Percentiles rank a stretch among this genome's conserved stretches.
Conservation (phyloP, 2,113 vertebrate species). For the Ammospiza nelsoni region DNA sequence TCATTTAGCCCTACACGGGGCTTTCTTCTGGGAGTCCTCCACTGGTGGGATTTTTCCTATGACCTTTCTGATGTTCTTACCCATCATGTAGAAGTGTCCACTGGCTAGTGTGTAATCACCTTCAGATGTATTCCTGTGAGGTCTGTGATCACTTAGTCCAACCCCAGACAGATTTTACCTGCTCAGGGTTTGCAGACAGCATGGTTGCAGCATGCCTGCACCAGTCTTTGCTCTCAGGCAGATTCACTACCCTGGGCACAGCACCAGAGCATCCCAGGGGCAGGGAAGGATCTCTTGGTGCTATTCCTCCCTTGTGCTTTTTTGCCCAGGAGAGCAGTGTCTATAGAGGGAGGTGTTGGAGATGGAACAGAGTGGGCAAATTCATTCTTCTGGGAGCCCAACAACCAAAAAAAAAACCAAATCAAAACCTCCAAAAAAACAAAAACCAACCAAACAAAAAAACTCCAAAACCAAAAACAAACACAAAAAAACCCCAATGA, state of each 20-base stretch:
- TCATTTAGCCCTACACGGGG: neutral
- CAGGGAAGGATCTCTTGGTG: neutral
- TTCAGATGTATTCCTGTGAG: neutral
- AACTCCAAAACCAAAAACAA: neutral
- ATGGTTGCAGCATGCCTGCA: fast-evolving
- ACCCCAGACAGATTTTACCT: neutral
- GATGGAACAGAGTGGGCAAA: neutral
- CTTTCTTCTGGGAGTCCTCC: neutral
- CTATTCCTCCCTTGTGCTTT: neutral
- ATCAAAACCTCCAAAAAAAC: neutral
- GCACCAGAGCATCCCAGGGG: fast-evolving
- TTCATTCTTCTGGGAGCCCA: neutral
- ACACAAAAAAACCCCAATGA: neutral
- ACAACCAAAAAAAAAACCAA: neutral
- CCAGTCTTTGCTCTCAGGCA: neutral
- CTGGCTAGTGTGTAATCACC: neutral
- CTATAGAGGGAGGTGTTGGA: neutral
- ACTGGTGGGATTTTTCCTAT: neutral
- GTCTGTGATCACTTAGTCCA: neutral
- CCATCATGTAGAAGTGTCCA: neutral
- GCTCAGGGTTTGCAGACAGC: neutral
- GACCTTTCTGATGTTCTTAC: neutral
- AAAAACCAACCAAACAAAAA: neutral
- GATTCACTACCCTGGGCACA: neutral
- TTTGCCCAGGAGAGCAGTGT: neutral